A percentile compares a stretch with the other conserved stretches of the same genome.
Evolutionary conservation across 2,797 vertebrate species (phyloP).

Genomic region (Pyrocephalus nanus): DNA sequence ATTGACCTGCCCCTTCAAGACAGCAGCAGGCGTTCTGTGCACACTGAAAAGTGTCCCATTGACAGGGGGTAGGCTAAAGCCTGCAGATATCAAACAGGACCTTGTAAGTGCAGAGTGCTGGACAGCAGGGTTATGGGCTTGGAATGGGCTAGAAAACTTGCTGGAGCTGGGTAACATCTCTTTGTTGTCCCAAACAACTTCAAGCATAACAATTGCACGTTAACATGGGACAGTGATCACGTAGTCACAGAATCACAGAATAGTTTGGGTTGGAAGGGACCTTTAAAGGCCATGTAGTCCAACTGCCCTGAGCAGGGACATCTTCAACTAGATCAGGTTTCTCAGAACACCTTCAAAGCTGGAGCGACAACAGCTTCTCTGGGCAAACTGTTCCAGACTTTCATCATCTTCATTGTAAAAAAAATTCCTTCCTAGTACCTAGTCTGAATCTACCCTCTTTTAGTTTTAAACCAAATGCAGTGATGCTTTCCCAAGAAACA

Average conservation of each 20-base stretch:
- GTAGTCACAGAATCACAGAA: neutral
- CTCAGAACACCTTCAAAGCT: neutral
- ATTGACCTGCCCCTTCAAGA: slow-evolving; percentile 44
- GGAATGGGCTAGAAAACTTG: neutral
- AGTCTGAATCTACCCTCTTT: neutral
- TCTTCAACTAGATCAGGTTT: neutral
- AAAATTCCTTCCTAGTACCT: neutral
- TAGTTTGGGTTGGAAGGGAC: neutral
- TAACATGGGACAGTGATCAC: neutral
- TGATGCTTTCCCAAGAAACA: neutral
- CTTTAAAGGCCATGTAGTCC: neutral
- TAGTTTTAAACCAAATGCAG: neutral
- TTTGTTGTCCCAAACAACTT: neutral
- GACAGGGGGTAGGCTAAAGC: neutral
- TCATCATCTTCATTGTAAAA: neutral
- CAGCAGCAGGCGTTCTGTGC: neutral
- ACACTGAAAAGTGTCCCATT: neutral
- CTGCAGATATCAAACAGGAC: neutral
- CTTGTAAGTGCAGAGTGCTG: neutral
- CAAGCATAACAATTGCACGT: neutral
- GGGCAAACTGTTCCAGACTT: neutral
- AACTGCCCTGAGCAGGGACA: neutral
- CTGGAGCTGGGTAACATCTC: neutral
- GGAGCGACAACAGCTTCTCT: neutral
- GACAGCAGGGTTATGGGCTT: neutral